These are phyloP conservation scores for Stenolophus ochropezus DNA, from an alignment of 2,888 invertebrate genomes.

Conservation along the genomic window DNA sequence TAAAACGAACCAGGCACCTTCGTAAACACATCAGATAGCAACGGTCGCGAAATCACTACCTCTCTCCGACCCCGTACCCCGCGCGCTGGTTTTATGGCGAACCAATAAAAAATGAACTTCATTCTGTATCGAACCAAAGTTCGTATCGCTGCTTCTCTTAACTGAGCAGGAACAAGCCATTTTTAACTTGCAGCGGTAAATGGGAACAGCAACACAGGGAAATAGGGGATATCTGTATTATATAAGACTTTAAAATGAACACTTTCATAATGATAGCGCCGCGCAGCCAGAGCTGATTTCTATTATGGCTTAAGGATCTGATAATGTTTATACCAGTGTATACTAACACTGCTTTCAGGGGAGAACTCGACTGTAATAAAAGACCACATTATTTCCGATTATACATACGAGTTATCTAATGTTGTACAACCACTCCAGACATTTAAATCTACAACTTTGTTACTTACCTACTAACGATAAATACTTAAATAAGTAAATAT, in stretches of 20 bases:
- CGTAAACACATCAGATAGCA: conserved; percentile 59
- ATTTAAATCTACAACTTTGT: background rate
- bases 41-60: conserved; percentile 39
- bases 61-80: background rate
- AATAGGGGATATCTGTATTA: conserved; percentile 45
- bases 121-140: conserved; percentile 54
- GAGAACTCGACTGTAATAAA: background rate
- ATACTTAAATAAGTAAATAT: too few relatives aligned
- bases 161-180: conserved; percentile 51
- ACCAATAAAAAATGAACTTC: conserved; percentile 64
- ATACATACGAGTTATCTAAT: background rate
- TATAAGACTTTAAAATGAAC: conserved; percentile 38
- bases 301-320: conserved; percentile 27
- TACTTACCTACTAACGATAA: too few relatives aligned
- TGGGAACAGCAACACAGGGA: conserved; percentile 23
- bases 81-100: conserved; percentile 61
- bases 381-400: background rate
- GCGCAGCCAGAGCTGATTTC: conserved; percentile 1
- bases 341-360: background rate
- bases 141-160: conserved; percentile 48
- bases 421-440: too few relatives aligned
- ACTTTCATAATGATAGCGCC: conserved; percentile 42
- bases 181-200: conserved; percentile 53
- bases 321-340: conserved; percentile 22
- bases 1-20: conserved; percentile 61